These are phyloP conservation scores for Tachypleus tridentatus DNA, from an alignment of 1,140 invertebrate species.

Conservation along the genomic window DNA sequence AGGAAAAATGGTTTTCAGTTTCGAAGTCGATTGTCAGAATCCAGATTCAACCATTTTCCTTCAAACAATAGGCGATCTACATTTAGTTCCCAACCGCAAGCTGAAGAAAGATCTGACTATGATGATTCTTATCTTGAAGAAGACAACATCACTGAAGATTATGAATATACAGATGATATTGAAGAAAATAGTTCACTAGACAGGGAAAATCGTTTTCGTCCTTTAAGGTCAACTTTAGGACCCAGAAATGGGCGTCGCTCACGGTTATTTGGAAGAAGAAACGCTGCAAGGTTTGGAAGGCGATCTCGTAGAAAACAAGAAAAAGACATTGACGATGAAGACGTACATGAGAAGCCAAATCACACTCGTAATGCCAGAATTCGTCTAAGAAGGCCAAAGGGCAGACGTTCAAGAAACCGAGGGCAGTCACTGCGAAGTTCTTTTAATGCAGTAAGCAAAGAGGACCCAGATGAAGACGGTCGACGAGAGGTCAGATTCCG, in stretches of 20 bases:
- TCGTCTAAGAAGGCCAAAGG: conserved; percentile 3
- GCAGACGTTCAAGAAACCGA: not conserved
- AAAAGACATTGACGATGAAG: conserved; percentile 19
- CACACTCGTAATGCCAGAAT: conserved; percentile 16
- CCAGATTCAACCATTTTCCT: no score
- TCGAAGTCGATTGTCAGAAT: no score
- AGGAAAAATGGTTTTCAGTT: no score
- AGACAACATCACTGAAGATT: conserved; percentile 20
- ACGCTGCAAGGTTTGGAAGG: conserved; percentile 13
- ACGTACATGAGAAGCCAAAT: conserved; percentile 13
- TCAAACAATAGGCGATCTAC: no score
- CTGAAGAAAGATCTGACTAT: no score
- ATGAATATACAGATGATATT: conserved; percentile 22
- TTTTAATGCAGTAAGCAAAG: conserved; percentile 19
- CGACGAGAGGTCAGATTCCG: not conserved
- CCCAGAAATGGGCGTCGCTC: conserved; percentile 6
- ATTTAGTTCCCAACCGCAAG: not conserved
- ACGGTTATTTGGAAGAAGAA: conserved; percentile 15
- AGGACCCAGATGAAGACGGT: conserved; percentile 16
- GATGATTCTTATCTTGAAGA: not conserved
- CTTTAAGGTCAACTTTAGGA: conserved; percentile 14
- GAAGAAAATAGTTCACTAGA: conserved; percentile 14
- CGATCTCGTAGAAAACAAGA: conserved; percentile 13
- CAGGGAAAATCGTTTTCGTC: conserved; percentile 9
- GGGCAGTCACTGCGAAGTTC: conserved; percentile 13